Conservation (phyloP, 2,888 invertebrate genomes). For the Apodemia zela region DNA sequence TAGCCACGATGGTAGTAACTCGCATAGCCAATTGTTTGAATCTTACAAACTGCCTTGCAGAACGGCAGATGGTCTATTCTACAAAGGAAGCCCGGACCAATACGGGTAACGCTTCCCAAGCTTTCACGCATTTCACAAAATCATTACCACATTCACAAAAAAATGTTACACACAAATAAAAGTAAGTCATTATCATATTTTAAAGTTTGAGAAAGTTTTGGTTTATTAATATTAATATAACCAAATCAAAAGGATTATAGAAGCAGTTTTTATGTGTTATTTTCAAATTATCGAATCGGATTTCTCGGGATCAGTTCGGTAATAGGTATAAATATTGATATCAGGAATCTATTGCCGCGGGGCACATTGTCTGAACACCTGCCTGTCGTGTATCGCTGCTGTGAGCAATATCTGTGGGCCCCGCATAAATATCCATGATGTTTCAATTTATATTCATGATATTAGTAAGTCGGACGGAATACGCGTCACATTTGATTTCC, state of each 20-base stretch:
- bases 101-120: no score
- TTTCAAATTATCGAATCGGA: slow-evolving; percentile 41
- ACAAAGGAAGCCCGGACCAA: no score
- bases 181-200: background rate
- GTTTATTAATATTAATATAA: slow-evolving; percentile 17
- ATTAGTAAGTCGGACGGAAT: slow-evolving; percentile 62
- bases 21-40: no score
- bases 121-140: no score
- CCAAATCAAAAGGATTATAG: slow-evolving; percentile 13
- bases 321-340: slow-evolving; percentile 75
- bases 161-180: background rate
- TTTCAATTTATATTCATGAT: slow-evolving; percentile 79
- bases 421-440: slow-evolving; percentile 75
- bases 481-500: slow-evolving; percentile 74
- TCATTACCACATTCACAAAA: no score
- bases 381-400: slow-evolving; percentile 51
- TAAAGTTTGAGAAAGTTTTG: slow-evolving; percentile 10
- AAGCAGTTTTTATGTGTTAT: background rate
- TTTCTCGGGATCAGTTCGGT: slow-evolving; percentile 61
- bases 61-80: no score
- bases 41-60: no score
- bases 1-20: no score
- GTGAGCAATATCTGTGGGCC: slow-evolving; percentile 65
- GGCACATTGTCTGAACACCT: slow-evolving; percentile 76
- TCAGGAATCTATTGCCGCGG: slow-evolving; percentile 68